Evolutionary conservation across 2,113 vertebrate species (phyloP).

Genomic region (Kobus ellipsiprymnus): DNA sequence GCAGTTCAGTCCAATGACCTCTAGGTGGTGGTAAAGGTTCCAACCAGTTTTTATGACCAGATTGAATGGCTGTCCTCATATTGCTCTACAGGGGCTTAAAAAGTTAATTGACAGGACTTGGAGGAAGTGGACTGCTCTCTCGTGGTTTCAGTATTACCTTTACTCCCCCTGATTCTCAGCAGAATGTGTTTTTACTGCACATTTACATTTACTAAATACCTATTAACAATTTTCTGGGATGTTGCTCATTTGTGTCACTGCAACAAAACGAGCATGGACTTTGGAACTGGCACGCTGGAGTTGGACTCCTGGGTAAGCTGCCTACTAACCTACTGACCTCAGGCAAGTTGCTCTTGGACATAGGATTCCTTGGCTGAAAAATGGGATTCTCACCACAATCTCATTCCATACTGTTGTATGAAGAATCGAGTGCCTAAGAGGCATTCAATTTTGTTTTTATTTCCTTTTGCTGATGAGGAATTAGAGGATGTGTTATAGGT

Average conservation of each 20-base stretch:
- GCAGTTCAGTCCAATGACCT: neutral
- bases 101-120: neutral
- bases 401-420: neutral
- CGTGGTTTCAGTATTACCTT: neutral
- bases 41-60: neutral
- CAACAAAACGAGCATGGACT: neutral
- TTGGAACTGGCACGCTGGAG: neutral
- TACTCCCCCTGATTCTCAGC: neutral
- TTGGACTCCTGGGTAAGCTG: neutral
- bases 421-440: neutral
- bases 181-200: neutral
- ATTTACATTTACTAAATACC: neutral
- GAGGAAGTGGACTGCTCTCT: neutral
- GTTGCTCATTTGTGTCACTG: neutral
- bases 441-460: neutral
- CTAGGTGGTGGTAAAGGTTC: constrained; percentile 48
- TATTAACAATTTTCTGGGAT: neutral
- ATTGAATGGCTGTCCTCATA: neutral
- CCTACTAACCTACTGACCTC: neutral
- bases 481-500: neutral
- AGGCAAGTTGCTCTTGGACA: neutral
- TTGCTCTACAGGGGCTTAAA: neutral
- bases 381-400: neutral
- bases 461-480: neutral
- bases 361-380: neutral